Evolutionary conservation across 2,888 invertebrate species (phyloP).

Genomic region (Coelinius sp.): DNA sequence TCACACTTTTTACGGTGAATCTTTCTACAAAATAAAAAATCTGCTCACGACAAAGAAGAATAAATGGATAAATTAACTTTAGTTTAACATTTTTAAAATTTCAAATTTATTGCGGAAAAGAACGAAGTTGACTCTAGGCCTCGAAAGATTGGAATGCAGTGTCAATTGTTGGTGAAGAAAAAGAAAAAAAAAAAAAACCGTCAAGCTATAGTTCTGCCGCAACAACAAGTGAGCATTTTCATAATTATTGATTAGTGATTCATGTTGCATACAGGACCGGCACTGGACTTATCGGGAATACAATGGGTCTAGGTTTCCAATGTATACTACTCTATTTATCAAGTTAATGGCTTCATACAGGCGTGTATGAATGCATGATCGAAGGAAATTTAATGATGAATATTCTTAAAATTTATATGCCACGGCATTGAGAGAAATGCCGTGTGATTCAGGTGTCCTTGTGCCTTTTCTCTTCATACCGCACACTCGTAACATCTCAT

Average conservation of each 20-base stretch:
- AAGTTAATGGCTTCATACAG: slow-evolving; percentile 6
- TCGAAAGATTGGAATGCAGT: slow-evolving; percentile 39
- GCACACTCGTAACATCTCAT: neutral
- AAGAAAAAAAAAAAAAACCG: slow-evolving; percentile 30
- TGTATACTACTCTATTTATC: slow-evolving; percentile 41
- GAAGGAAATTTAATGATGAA: slow-evolving; percentile 12
- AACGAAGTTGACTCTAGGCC: slow-evolving; percentile 34
- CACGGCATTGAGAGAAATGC: neutral
- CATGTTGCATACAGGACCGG: slow-evolving; percentile 45
- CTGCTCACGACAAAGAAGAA: slow-evolving; percentile 20
- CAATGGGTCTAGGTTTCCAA: slow-evolving; percentile 44
- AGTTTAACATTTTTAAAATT: neutral
- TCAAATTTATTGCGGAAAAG: slow-evolving; percentile 40
- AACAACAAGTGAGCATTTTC: slow-evolving; percentile 23
- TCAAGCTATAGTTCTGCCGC: neutral
- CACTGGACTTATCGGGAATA: slow-evolving; percentile 54
- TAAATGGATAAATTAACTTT: slow-evolving; percentile 15
- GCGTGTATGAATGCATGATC: neutral
- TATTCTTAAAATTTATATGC: neutral
- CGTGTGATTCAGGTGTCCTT: slow-evolving; percentile 12
- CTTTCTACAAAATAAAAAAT: slow-evolving; percentile 16
- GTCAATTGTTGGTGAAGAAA: too few relatives aligned
- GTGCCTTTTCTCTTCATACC: neutral
- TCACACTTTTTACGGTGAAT: neutral
- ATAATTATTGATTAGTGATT: slow-evolving; percentile 51